Evolutionary conservation across 2,113 vertebrate genomes (phyloP), one percentile per base, ranked within the genome.

Genomic region (Bufo gargarizans): DNA sequence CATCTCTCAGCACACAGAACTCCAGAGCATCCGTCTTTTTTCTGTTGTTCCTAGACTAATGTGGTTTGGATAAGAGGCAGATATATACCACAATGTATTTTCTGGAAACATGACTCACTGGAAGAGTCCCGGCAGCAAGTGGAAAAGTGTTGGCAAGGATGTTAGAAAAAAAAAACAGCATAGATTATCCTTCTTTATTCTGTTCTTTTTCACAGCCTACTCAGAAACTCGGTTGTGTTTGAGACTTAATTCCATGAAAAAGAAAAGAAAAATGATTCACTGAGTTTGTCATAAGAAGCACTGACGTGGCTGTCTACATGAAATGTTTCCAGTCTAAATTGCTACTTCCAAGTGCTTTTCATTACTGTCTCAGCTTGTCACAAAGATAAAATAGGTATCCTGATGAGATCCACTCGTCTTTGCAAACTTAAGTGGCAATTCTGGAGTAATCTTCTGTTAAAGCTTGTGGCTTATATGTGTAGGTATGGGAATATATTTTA

Each of bases 41-140:
- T 61, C n/a, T 43, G 1, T 61, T 81, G 14, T 81, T 81, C 16
- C 43, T 59, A 82, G 56, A 56, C 63, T 82, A 4, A 43, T 82
- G 33, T 82, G 10, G 16, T 82, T 63, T 33, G 33, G 58, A 63
- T 63, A 82, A 82, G 80, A 20, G 63, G 59, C 58, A 82, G 59
- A 20, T 59, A 45, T 82, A 59, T 9, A 10, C 55, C 61, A 2
- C 5, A 33, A 47, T 81, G 78, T 59, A 61, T 61, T 81, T 61
- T 43, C 79, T 81, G 43, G 33, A 61, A 81, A 61, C 56, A 81
- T 61, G 79, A 81, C 56, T 81, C 80, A 82, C 58, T 59, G 58
- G 58, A 61, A 82, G 12, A 12, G n/a, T 80, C 78, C 19, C 78
- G 6, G 14, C 78, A 80, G 55, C 55, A 80, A 55, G 10, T 6